Conservation (phyloP, 2,797 vertebrate genomes). For the Valencia hispanica region DNA sequence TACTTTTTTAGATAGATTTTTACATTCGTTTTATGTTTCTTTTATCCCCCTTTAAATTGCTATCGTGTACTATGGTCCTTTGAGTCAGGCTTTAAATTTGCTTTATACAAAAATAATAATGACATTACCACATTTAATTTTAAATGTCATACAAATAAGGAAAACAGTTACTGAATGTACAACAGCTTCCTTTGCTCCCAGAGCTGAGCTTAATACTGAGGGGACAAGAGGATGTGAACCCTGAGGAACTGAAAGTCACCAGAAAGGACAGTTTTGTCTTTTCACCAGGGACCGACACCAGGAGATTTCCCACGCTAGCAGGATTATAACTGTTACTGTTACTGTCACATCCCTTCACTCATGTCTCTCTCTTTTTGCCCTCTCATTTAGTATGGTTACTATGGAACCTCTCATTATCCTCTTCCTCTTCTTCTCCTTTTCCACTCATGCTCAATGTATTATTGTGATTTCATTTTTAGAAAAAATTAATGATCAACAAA, state of each 20-base stretch:
- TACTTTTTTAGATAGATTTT: too few species aligned
- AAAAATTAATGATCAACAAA: not conserved
- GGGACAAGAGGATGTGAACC: constrained; percentile 68
- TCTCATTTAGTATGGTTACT: constrained; percentile 10
- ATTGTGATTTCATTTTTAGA: not conserved
- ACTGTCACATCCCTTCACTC: constrained; percentile 21
- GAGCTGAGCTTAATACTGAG: constrained; percentile 25
- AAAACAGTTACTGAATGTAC: not conserved
- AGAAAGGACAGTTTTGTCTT: constrained; percentile 69
- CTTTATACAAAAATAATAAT: not conserved
- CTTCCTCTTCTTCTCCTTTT: not conserved
- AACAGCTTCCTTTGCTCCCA: constrained; percentile 8
- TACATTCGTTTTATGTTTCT: too few species aligned
- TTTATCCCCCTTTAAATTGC: too few species aligned
- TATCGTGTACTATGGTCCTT: not conserved
- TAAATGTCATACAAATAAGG: too few species aligned
- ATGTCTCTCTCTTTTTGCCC: constrained; percentile 15
- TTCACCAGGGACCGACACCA: constrained; percentile 69
- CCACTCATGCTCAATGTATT: constrained; percentile 4
- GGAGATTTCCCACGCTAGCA: constrained; percentile 80
- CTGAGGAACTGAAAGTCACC: constrained; percentile 63
- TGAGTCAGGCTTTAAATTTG: not conserved
- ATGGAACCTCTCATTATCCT: not conserved
- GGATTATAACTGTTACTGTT: constrained; percentile 43
- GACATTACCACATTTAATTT: too few species aligned